Evolutionary conservation across 2,888 invertebrate species (phyloP).

Genomic region (Pharmacophagus antenor): DNA sequence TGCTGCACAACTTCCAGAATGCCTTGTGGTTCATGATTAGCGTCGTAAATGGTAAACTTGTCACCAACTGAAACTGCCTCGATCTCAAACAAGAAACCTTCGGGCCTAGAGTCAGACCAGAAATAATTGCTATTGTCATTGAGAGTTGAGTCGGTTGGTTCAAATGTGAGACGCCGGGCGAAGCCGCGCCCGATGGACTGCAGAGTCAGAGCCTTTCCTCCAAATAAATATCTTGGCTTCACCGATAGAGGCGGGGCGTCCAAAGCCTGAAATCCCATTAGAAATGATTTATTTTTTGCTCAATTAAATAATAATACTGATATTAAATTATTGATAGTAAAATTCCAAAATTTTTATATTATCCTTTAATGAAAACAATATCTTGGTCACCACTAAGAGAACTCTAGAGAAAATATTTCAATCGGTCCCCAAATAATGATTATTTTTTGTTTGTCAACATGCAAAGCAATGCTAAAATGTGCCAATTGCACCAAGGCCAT

Average conservation of each 20-base stretch:
- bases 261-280: slow-evolving; percentile 60
- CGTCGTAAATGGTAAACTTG: slow-evolving; percentile 86
- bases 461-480: not conserved
- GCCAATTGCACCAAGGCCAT: not conserved
- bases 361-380: not conserved
- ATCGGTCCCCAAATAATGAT: slow-evolving; percentile 8
- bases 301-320: slow-evolving; percentile 33
- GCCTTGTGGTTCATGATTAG: slow-evolving; percentile 84
- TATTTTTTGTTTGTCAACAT: slow-evolving; percentile 19
- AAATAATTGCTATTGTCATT: slow-evolving; percentile 87
- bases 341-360: slow-evolving; percentile 19
- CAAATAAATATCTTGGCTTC: slow-evolving; percentile 82
- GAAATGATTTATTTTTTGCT: slow-evolving; percentile 44
- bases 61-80: slow-evolving; percentile 85
- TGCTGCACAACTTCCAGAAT: slow-evolving; percentile 84
- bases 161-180: slow-evolving; percentile 86
- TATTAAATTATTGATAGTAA: slow-evolving; percentile 12
- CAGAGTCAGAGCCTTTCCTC: slow-evolving; percentile 84
- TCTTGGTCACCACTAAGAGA: not conserved
- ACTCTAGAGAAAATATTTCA: not conserved
- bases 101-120: slow-evolving; percentile 88
- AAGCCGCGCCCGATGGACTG: slow-evolving; percentile 87
- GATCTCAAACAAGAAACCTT: slow-evolving; percentile 87
- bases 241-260: slow-evolving; percentile 69
- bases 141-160: slow-evolving; percentile 80